Evolutionary conservation across 2,888 invertebrate genomes (phyloP), one percentile per base, ranked within the genome.

Genomic region (Idaea dimidiata): DNA sequence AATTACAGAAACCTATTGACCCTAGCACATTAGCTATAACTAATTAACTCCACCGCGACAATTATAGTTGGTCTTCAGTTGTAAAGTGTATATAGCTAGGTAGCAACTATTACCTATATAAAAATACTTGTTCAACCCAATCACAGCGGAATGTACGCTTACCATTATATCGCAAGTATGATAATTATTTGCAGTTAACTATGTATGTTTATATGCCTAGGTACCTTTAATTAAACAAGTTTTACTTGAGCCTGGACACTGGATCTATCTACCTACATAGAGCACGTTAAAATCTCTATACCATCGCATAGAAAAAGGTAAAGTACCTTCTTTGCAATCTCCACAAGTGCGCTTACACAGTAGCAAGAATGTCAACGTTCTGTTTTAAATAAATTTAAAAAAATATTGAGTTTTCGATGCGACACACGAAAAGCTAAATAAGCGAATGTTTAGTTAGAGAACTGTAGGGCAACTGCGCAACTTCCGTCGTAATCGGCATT

Each of bases 151-250:
- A 43, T 43, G 43, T 14, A 43, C 6, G 10, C 43, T 43, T 43
- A 43, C 43, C 43, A 43, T 43, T 43, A 43, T 43, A 43, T 43
- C 43, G 43, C 43, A 43, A 43, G 43, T 43, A 43, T 43, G 43
- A 43, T 43, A 43, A 43, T 43, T 43, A 43, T 8, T 43, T 43
- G 43, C 43, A 43, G 43, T 43, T 43, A 43, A 43, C 10, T 43
- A 14, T 43, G 43, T 43, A 43, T 43, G 43, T 43, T 43, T 43
- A 43, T 43, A 43, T 43, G 14, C 43, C 10, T 43, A 43, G 24
- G 24, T 24, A 5, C 24, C 24, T 43, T 10, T 43, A 43, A 43
- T 43, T 14, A 43, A 43, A 43, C 43, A 43, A 43, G 43, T 43
- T 43, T 43, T 43, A 43, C 43, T 43, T 43, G 43, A 43, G 7